Percentiles rank a stretch among this genome's conserved stretches.
These are phyloP conservation scores for Sinocyclocheilus anshuiensis DNA, from an alignment of 2,113 vertebrate species.

Conservation along the genomic window DNA sequence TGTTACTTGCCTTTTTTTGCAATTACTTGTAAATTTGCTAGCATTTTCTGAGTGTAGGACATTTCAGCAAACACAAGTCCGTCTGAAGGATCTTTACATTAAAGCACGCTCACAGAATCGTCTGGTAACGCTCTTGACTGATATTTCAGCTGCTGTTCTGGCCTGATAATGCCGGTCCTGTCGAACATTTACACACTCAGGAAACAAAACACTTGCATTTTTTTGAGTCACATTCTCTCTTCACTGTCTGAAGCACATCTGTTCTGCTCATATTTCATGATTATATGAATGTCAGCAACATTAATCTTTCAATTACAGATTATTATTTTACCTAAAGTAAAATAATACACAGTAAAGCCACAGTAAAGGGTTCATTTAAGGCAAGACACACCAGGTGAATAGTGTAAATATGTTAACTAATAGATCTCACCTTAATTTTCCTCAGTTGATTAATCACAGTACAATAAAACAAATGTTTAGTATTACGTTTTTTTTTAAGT, in stretches of 20 bases:
- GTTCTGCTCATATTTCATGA: not conserved
- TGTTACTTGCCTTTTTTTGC: too few relatives aligned
- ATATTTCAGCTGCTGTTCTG: slow-evolving; percentile 21
- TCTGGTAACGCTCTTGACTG: not conserved
- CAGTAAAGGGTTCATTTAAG: too few relatives aligned
- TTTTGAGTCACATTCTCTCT: too few relatives aligned
- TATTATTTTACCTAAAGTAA: not conserved
- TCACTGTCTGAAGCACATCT: not conserved
- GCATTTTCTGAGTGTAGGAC: not conserved
- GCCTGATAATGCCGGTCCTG: slow-evolving; percentile 21
- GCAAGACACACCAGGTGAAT: too few relatives aligned
- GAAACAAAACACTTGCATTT: not conserved
- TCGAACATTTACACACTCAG: not conserved
- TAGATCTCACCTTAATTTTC: too few relatives aligned
- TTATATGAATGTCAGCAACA: not conserved
- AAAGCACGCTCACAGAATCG: not conserved
- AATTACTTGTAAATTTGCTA: not conserved
- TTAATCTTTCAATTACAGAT: not conserved
- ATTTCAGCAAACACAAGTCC: not conserved
- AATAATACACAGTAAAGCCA: too few relatives aligned
- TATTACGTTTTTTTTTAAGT: too few relatives aligned
- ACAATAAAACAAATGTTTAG: too few relatives aligned
- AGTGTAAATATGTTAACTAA: too few relatives aligned
- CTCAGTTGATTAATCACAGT: too few relatives aligned
- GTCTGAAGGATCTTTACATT: not conserved